These are phyloP conservation scores for Ursus arctos DNA, from an alignment of 2,113 vertebrate species.

Conservation along the genomic window DNA sequence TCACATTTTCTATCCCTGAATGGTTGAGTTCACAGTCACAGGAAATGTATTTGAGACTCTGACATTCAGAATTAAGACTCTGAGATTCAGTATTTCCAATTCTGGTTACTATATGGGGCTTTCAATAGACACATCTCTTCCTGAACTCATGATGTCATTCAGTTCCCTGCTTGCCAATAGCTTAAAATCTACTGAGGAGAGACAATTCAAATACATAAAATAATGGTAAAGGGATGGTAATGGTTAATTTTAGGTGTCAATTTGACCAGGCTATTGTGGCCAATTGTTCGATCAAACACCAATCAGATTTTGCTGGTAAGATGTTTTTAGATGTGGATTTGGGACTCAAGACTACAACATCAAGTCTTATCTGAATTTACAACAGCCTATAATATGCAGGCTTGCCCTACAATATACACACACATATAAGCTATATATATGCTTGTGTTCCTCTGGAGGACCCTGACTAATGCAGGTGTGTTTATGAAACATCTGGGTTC, in stretches of 20 bases:
- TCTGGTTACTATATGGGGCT: not conserved
- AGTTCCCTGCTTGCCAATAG: not conserved
- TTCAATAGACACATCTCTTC: not conserved
- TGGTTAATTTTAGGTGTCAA: not conserved
- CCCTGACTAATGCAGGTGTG: not conserved
- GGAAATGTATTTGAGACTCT: slow-evolving; percentile 18
- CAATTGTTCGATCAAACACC: not conserved
- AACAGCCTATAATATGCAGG: not conserved
- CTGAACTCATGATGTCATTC: not conserved
- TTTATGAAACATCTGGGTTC: not conserved
- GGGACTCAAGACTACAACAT: not conserved
- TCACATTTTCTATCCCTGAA: not conserved
- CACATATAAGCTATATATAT: not conserved
- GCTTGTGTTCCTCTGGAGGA: not conserved
- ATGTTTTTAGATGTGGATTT: not conserved
- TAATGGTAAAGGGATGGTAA: not conserved
- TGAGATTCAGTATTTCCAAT: not conserved
- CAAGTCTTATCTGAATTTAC: not conserved
- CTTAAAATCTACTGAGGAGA: not conserved
- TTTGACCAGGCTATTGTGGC: not conserved
- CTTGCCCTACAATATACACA: not conserved
- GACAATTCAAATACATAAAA: not conserved
- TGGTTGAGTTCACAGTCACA: not conserved
- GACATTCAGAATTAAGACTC: not conserved
- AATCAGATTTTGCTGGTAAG: not conserved